Evolutionary conservation across 1,140 invertebrate genomes (phyloP), one percentile per base, ranked within the genome.

Genomic region (Drosophila obscura): DNA sequence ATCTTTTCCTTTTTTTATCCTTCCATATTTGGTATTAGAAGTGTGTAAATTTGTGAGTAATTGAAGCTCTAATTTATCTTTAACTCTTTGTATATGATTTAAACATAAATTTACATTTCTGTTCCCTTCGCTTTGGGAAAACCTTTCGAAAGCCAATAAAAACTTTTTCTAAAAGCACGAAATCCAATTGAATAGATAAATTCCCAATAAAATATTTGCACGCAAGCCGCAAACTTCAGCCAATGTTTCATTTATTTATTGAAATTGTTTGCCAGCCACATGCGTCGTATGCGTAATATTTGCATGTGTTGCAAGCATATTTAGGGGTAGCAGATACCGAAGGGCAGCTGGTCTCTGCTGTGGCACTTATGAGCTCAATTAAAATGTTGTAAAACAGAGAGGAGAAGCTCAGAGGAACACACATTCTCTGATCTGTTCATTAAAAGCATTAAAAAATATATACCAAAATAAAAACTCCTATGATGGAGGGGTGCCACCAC

Each of bases 361-460:
- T 22, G 57, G 46, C 63, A 67, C 65, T 77, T 68, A 66, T 56
- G 68, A 56, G 57, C 50, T 63, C 82, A 87, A 85, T 87, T 87
- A 85, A 87, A 87, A 72, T 72, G 69, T 57, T 68, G 58, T 60
- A 63, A 74, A 74, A 61, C 59, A 43, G 15, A 8, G n/a, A 8
- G 19, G 19, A 46, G 35, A 61, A 62, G 69, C 71, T 73, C 60
- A 51, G 46, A 41, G 31, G 46, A 73, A 16, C 53, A 49, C 48
- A 77, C 62, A 77, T 50, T 50, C 61, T 87, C 87, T 87, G 81
- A 85, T 85, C 77, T 76, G 80, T 87, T 87, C 74, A 85, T 85
- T 85, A 75, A 81, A 85, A 64, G 48, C 56, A 61, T 73, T 45
- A 58, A 73, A 73, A 62, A 56, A 62, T 53, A 15, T 48, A 28